Conservation (phyloP, 2,797 vertebrate genomes). For the Silurus aristotelis region DNA sequence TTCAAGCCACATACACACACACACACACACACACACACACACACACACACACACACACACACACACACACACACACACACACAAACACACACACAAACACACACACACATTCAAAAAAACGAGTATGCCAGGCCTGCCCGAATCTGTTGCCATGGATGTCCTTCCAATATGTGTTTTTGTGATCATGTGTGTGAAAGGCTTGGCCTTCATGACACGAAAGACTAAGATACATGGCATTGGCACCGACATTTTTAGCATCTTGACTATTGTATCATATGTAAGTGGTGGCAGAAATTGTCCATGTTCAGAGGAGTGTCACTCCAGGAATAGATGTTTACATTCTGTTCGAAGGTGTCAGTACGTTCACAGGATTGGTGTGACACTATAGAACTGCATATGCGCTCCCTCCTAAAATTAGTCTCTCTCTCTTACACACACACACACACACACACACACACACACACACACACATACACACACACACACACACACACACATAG, state of each 20-base stretch:
- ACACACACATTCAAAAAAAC: constrained; percentile 17
- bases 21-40: not conserved
- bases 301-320: constrained; percentile 5
- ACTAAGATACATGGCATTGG: constrained; percentile 8
- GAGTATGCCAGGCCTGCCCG: not conserved
- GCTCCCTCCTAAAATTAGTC: constrained; percentile 25
- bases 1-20: not conserved
- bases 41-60: constrained; percentile 14
- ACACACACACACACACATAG: not conserved
- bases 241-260: constrained; percentile 35
- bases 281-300: constrained; percentile 27
- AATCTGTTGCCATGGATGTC: not conserved
- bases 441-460: not conserved
- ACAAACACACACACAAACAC: constrained; percentile 11
- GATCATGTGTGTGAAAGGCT: not conserved
- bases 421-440: not conserved
- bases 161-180: constrained; percentile 18
- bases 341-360: constrained; percentile 12
- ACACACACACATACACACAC: not conserved
- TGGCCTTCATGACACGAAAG: constrained; percentile 2
- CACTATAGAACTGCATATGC: not conserved
- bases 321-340: constrained; percentile 33
- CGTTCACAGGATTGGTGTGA: not conserved
- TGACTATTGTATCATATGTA: constrained; percentile 15
- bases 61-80: constrained; percentile 10